Evolutionary conservation across 2,797 vertebrate species (phyloP).

Genomic region (Lates japonicus): DNA sequence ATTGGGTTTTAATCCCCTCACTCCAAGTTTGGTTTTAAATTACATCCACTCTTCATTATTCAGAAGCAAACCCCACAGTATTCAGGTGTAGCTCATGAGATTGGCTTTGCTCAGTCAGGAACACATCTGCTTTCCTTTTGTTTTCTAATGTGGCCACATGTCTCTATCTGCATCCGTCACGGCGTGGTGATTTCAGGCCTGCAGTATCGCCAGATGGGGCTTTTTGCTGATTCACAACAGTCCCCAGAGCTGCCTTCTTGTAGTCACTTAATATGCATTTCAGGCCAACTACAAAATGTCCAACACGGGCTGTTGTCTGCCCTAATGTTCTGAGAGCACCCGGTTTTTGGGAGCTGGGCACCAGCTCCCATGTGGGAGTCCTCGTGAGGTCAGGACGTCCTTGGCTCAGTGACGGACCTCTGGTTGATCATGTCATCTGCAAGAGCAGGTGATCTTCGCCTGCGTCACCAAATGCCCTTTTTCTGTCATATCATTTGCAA

Average conservation of each 20-base stretch:
- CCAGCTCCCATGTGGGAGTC: conserved; percentile 88
- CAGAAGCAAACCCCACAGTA: neutral
- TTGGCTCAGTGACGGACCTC: conserved; percentile 88
- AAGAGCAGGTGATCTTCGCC: conserved; percentile 75
- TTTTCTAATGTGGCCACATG: neutral
- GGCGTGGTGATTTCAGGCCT: neutral
- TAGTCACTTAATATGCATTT: neutral
- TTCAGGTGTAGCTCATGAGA: neutral
- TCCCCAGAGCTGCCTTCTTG: neutral
- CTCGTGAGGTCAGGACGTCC: conserved; percentile 89
- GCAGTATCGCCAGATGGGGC: neutral
- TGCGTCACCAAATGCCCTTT: neutral
- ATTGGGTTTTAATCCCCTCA: neutral
- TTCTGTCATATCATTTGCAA: neutral
- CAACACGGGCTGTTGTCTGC: neutral
- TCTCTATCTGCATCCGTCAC: neutral
- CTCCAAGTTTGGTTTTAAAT: neutral
- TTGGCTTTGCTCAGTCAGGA: neutral
- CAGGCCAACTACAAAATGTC: neutral
- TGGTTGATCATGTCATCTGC: conserved; percentile 87
- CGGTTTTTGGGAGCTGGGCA: conserved; percentile 90
- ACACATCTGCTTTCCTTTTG: neutral
- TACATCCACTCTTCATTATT: neutral
- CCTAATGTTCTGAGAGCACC: conserved; percentile 82
- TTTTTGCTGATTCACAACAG: neutral